Conservation (phyloP, 1,140 invertebrate species). For the Musca domestica region DNA sequence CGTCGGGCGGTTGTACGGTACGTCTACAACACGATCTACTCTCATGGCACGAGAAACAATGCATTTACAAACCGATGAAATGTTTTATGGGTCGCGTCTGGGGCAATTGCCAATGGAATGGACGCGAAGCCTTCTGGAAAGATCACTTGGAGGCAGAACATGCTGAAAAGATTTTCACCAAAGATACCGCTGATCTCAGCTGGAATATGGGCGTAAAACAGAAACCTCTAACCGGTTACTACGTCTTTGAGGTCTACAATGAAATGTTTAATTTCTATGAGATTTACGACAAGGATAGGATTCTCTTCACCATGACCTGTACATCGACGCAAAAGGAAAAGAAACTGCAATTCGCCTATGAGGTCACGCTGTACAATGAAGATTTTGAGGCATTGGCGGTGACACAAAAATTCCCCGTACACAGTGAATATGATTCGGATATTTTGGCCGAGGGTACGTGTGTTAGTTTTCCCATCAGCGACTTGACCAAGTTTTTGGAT, state of each 20-base stretch:
- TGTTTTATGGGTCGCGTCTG: slow-evolving; percentile 53
- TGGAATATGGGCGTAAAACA: slow-evolving; percentile 43
- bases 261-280: slow-evolving; percentile 53
- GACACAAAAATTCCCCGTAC: slow-evolving; percentile 49
- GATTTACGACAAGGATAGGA: slow-evolving; percentile 42
- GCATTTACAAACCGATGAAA: slow-evolving; percentile 50
- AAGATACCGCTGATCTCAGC: slow-evolving; percentile 32
- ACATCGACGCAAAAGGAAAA: slow-evolving; percentile 45
- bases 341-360: slow-evolving; percentile 49
- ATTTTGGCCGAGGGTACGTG: slow-evolving; percentile 49
- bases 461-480: slow-evolving; percentile 37
- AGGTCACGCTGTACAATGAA: slow-evolving; percentile 43
- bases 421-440: slow-evolving; percentile 49
- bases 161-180: slow-evolving; percentile 37
- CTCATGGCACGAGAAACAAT: slow-evolving; percentile 50
- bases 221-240: slow-evolving; percentile 47
- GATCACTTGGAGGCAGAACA: slow-evolving; percentile 46
- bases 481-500: slow-evolving; percentile 44
- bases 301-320: slow-evolving; percentile 50
- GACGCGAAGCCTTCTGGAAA: slow-evolving; percentile 49
- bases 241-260: slow-evolving; percentile 45
- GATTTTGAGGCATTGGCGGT: slow-evolving; percentile 45
- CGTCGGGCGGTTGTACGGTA: slow-evolving; percentile 41
- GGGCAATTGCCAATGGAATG: slow-evolving; percentile 48
- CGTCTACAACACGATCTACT: slow-evolving; percentile 45